Conservation (phyloP, 2,888 invertebrate species). For the Uropetala carovei region DNA sequence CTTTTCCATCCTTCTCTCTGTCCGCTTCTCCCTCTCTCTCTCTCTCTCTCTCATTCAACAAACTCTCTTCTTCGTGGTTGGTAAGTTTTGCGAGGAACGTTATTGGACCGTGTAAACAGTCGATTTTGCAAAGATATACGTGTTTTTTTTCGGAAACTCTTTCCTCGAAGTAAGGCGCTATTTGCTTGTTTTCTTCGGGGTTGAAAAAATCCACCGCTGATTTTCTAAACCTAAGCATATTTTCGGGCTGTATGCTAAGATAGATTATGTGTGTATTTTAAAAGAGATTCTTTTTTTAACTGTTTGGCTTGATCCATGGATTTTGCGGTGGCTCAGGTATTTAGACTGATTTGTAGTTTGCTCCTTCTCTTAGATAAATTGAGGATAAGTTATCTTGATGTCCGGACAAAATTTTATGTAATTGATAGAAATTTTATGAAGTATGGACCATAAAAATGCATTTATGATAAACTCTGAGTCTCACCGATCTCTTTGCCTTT, state of each 20-base stretch:
- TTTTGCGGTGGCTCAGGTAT: too few relatives aligned
- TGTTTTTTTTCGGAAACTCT: neutral
- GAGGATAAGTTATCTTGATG: too few relatives aligned
- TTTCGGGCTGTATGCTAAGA: neutral
- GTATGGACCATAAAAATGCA: too few relatives aligned
- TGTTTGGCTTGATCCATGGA: too few relatives aligned
- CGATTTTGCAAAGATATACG: conserved; percentile 5
- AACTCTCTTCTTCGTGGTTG: neutral
- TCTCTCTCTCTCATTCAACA: conserved; percentile 6
- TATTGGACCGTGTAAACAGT: conserved; percentile 29
- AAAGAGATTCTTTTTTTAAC: neutral
- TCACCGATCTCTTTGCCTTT: too few relatives aligned
- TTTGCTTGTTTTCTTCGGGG: neutral
- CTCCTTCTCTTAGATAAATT: too few relatives aligned
- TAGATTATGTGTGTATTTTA: neutral
- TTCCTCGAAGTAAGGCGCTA: neutral
- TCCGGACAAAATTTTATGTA: too few relatives aligned
- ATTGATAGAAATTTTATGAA: too few relatives aligned
- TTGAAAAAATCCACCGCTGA: neutral
- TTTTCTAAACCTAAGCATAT: neutral
- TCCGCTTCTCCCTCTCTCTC: neutral
- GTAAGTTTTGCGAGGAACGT: neutral
- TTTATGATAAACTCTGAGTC: too few relatives aligned
- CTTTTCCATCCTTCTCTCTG: neutral
- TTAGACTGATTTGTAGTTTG: too few relatives aligned